phyloP scores from a whole-genome alignment of 2,888 invertebrate genomes.

The Anoplius nigerrimus region DNA sequence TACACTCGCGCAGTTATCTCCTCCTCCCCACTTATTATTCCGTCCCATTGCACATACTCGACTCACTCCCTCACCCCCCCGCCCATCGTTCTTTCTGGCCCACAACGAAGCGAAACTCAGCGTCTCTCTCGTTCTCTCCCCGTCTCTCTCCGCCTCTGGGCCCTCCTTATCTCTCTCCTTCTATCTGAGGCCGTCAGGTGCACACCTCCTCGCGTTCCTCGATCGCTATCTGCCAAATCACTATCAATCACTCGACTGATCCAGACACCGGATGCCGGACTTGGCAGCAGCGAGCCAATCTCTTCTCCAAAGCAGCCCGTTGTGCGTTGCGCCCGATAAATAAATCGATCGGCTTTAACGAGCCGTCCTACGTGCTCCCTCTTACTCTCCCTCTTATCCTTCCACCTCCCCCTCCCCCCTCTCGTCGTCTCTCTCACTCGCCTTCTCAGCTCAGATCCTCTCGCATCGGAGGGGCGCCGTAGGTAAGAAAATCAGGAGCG shows the following conservation, averaged over 20 bases:
- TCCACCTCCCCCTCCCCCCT: too few relatives aligned
- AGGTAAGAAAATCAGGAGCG: slow-evolving; percentile 5
- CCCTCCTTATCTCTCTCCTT: slow-evolving; percentile 15
- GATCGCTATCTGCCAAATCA: slow-evolving; percentile 70
- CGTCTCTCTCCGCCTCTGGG: neutral
- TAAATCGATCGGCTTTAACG: slow-evolving; percentile 61
- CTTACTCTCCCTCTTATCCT: too few relatives aligned
- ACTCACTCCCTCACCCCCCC: slow-evolving; percentile 16
- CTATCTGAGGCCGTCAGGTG: slow-evolving; percentile 57
- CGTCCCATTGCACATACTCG: slow-evolving; percentile 7
- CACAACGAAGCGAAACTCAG: neutral
- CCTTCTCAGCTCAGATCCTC: too few relatives aligned
- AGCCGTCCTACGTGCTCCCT: slow-evolving; percentile 31
- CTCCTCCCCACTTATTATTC: too few relatives aligned
- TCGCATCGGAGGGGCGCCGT: neutral
- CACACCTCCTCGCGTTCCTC: slow-evolving; percentile 51
- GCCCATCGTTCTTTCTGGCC: slow-evolving; percentile 6
- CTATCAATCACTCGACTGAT: slow-evolving; percentile 67
- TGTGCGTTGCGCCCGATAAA: slow-evolving; percentile 56
- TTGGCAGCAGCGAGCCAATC: slow-evolving; percentile 53
- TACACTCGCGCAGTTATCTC: too few relatives aligned
- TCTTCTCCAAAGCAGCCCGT: slow-evolving; percentile 47
- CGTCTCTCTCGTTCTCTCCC: neutral
- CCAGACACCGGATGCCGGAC: slow-evolving; percentile 57
- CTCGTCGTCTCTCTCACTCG: slow-evolving; percentile 1